Percentiles rank a stretch among this genome's conserved stretches.
These are phyloP conservation scores for Philopotamus ludificatus DNA, from an alignment of 1,140 invertebrate species.

Conservation along the genomic window DNA sequence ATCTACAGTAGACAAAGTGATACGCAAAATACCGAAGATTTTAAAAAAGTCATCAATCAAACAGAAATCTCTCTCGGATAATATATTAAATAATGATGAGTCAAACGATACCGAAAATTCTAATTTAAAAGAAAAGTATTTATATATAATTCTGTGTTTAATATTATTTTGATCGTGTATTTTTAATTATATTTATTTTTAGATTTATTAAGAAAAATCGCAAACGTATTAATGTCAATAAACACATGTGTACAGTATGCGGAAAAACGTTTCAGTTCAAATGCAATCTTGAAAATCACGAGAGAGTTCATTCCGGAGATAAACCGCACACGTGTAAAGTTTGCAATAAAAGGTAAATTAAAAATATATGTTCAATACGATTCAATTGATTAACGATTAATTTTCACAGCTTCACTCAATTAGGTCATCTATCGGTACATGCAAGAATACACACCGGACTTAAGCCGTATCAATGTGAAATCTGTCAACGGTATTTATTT, in stretches of 20 bases:
- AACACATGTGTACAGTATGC: conserved; percentile 37
- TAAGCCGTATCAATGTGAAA: conserved; percentile 39
- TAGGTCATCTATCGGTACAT: conserved; percentile 36
- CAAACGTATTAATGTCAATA: conserved; percentile 24
- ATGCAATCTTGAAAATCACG: conserved; percentile 35
- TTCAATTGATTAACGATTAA: background rate
- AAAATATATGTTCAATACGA: background rate
- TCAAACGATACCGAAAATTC: background rate
- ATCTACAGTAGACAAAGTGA: background rate
- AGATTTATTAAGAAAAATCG: conserved; percentile 9
- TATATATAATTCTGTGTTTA: background rate
- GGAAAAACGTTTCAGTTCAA: conserved; percentile 34
- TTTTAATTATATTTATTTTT: conserved; percentile 20
- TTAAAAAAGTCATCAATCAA: background rate
- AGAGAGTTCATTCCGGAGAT: conserved; percentile 38
- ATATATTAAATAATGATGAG: conserved; percentile 1
- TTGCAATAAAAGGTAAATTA: conserved; percentile 35
- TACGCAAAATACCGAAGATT: background rate
- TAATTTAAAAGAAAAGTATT: conserved; percentile 2
- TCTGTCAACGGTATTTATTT: conserved; percentile 29
- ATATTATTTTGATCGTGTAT: background rate
- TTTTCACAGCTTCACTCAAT: conserved; percentile 34
- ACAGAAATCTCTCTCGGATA: background rate
- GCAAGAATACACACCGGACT: conserved; percentile 32
- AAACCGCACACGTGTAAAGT: conserved; percentile 32